Percentiles rank a stretch among this genome's conserved stretches.
phyloP scores from a whole-genome alignment of 1,140 invertebrate species.

The Hyphantria cunea region DNA sequence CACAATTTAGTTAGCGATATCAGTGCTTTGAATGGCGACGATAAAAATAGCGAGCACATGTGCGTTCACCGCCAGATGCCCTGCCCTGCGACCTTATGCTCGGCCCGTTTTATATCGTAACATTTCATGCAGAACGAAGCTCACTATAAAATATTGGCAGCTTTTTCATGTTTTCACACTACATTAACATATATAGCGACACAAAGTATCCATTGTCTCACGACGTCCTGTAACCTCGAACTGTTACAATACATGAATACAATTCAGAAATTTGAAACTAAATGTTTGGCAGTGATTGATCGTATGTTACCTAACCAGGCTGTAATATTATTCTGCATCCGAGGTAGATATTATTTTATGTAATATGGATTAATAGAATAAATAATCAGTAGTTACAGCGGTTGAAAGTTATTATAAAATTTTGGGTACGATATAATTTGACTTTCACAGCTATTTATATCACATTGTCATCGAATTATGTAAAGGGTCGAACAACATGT shows the following conservation, averaged over 20 bases:
- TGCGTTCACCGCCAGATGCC: constrained; percentile 67
- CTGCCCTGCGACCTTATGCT: constrained; percentile 61
- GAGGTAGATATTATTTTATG: too few relatives aligned
- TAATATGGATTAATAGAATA: too few relatives aligned
- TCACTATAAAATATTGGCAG: constrained; percentile 53
- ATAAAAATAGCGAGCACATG: constrained; percentile 74
- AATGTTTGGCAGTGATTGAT: constrained; percentile 22
- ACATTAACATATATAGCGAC: constrained; percentile 47
- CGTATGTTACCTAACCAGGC: constrained; percentile 9
- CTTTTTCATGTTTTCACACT: constrained; percentile 42
- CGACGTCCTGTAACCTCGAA: constrained; percentile 24
- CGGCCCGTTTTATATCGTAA: constrained; percentile 52
- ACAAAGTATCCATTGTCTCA: constrained; percentile 34
- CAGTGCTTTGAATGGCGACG: constrained; percentile 57
- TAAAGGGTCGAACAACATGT: too few relatives aligned
- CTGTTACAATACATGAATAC: neutral
- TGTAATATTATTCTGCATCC: constrained; percentile 19
- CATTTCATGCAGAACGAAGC: constrained; percentile 42
- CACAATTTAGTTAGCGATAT: constrained; percentile 50
- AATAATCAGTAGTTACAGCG: too few relatives aligned
- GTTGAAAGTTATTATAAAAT: too few relatives aligned
- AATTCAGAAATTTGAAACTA: constrained; percentile 8
- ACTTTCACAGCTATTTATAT: too few relatives aligned
- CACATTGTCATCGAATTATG: too few relatives aligned
- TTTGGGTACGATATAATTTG: too few relatives aligned